A percentile compares a stretch with the other conserved stretches of the same genome.
phyloP scores from a whole-genome alignment of 2,797 vertebrate species.

The Cirrhinus molitorella region DNA sequence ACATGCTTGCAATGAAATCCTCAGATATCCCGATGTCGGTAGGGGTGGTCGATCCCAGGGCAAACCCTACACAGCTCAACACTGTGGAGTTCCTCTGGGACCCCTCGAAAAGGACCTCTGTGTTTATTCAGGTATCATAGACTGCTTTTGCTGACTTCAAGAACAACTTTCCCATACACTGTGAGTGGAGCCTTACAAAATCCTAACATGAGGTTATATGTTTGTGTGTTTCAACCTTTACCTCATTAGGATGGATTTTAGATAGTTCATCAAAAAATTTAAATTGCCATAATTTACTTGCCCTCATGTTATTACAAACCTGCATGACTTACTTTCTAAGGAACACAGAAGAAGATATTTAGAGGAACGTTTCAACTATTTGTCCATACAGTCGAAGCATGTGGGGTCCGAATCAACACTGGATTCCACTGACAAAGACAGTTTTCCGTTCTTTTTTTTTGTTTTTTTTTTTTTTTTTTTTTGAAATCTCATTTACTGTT shows the following conservation, averaged over 20 bases:
- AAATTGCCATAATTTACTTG: not conserved
- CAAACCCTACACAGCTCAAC: slow-evolving; percentile 96
- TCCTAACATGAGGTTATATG: not conserved
- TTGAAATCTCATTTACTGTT: not conserved
- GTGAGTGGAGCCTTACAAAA: slow-evolving; percentile 14
- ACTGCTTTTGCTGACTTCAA: not conserved
- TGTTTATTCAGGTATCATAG: slow-evolving; percentile 92
- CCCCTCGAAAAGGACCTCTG: slow-evolving; percentile 93
- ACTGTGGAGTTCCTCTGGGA: slow-evolving; percentile 98
- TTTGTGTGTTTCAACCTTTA: not conserved
- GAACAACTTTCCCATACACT: slow-evolving; percentile 10
- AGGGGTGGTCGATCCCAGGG: slow-evolving; percentile 93
- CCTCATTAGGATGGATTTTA: not conserved
- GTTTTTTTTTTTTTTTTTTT: not conserved
- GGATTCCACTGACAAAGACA: not conserved
- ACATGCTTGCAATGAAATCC: slow-evolving; percentile 59
- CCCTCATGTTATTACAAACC: not conserved
- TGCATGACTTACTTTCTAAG: not conserved
- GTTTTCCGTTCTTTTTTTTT: too few relatives aligned
- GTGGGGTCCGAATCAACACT: not conserved
- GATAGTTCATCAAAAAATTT: not conserved
- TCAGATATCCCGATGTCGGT: slow-evolving; percentile 98
- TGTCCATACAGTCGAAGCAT: too few relatives aligned
- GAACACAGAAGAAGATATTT: not conserved
- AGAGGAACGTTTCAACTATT: not conserved